Evolutionary conservation across 2,113 vertebrate species (phyloP).

Genomic region (Taxidea taxus): DNA sequence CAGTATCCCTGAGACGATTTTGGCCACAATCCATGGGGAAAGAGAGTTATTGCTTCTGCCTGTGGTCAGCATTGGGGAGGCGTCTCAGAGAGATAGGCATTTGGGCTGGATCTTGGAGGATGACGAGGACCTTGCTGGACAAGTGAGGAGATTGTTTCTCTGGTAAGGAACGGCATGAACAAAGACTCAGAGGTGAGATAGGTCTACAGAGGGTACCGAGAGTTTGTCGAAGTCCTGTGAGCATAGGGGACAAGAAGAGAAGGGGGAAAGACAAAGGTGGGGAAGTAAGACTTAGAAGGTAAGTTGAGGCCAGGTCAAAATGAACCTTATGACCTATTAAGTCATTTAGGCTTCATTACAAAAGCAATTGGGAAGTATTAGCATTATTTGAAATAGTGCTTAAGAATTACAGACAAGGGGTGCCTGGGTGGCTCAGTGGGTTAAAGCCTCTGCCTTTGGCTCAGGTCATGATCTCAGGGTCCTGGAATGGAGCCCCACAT

Average conservation of each 20-base stretch:
- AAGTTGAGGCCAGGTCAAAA: not conserved
- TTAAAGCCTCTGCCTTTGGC: no score
- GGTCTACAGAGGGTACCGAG: not conserved
- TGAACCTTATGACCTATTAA: not conserved
- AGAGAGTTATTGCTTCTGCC: not conserved
- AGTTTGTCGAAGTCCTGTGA: not conserved
- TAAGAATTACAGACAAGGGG: not conserved
- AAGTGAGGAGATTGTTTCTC: not conserved
- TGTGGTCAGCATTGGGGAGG: not conserved
- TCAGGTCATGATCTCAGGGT: no score
- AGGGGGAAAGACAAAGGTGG: not conserved
- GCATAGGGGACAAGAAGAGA: not conserved
- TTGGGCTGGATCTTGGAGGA: not conserved
- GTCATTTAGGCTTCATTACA: not conserved
- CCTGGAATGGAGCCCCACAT: no score
- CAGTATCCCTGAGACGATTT: not conserved
- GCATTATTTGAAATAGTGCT: not conserved
- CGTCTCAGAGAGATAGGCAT: not conserved
- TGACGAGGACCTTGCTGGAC: not conserved
- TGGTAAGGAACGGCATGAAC: not conserved
- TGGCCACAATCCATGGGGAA: not conserved
- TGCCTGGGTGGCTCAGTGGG: no score
- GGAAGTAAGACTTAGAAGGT: not conserved
- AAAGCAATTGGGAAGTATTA: not conserved
- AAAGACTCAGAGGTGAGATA: not conserved